These are phyloP conservation scores for Polydrusus pterygomalis DNA, from an alignment of 2,888 invertebrate genomes.

Conservation along the genomic window DNA sequence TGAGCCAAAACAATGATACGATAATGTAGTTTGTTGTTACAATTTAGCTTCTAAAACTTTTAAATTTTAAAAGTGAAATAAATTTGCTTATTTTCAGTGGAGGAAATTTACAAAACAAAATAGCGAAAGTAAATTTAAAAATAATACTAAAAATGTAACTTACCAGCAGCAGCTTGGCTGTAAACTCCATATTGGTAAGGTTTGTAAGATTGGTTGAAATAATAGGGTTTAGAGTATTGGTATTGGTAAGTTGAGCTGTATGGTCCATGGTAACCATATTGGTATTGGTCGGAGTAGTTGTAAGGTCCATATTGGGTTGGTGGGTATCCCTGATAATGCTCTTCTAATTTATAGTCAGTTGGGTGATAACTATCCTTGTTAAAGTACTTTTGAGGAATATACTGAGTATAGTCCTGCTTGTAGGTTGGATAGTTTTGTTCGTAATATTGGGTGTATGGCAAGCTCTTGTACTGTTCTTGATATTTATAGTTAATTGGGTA, in stretches of 20 bases:
- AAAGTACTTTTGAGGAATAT: not conserved
- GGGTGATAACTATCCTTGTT: conserved; percentile 18
- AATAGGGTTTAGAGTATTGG: conserved; percentile 19
- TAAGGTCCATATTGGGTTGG: not conserved
- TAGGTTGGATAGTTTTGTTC: not conserved
- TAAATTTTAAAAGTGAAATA: not conserved
- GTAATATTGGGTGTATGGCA: conserved; percentile 28
- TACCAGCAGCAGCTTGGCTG: conserved; percentile 37
- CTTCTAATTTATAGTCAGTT: conserved; percentile 6
- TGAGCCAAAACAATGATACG: no score
- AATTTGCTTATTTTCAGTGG: not conserved
- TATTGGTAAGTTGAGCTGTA: conserved; percentile 25
- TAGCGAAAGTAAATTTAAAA: not conserved
- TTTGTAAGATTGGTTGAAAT: not conserved
- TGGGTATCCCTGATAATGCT: not conserved
- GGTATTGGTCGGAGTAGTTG: conserved; percentile 8
- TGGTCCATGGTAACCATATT: conserved; percentile 14
- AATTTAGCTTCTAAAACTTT: no score
- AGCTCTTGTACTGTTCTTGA: conserved; percentile 1
- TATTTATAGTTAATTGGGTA: conserved; percentile 9
- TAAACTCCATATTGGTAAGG: conserved; percentile 12
- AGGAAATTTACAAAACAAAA: not conserved
- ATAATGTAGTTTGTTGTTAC: no score
- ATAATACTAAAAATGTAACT: conserved; percentile 14
- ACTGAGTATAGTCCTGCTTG: not conserved